These are phyloP conservation scores for Lottia gigantea DNA, from an alignment of 2,888 invertebrate species.

Conservation along the genomic window DNA sequence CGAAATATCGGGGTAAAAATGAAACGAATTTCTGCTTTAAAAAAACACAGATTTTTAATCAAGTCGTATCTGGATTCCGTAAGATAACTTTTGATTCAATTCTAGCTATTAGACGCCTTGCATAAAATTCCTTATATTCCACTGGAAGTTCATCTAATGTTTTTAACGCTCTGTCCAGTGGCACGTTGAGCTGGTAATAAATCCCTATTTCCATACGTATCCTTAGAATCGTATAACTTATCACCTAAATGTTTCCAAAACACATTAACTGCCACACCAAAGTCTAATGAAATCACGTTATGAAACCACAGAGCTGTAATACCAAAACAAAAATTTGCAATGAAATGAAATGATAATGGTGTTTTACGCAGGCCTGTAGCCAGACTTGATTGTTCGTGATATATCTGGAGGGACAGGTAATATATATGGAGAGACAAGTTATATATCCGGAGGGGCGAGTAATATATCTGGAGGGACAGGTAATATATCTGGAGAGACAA, in stretches of 20 bases:
- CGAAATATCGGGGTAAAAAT: too few relatives aligned
- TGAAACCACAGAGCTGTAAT: constrained; percentile 73
- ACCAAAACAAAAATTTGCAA: constrained; percentile 6
- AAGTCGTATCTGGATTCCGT: not conserved
- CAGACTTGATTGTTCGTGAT: too few relatives aligned
- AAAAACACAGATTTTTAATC: not conserved
- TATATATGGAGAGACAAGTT: too few relatives aligned
- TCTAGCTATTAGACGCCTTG: constrained; percentile 64
- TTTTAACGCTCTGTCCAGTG: constrained; percentile 69
- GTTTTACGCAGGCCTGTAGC: too few relatives aligned
- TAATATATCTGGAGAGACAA: too few relatives aligned
- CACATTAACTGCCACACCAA: constrained; percentile 68
- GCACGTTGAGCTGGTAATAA: constrained; percentile 69
- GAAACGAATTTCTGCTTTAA: too few relatives aligned
- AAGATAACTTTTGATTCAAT: constrained; percentile 53
- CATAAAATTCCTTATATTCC: constrained; percentile 71
- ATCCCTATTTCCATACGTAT: constrained; percentile 73
- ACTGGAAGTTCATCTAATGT: constrained; percentile 68
- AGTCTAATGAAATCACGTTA: constrained; percentile 70
- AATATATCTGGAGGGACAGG: too few relatives aligned
- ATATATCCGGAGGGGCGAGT: too few relatives aligned
- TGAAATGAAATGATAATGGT: not conserved
- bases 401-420: too few relatives aligned
- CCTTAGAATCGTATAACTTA: constrained; percentile 71
- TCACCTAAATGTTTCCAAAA: constrained; percentile 71